phyloP scores from a whole-genome alignment of 2,113 vertebrate species.

The Sarotherodon lohbergeri region DNA sequence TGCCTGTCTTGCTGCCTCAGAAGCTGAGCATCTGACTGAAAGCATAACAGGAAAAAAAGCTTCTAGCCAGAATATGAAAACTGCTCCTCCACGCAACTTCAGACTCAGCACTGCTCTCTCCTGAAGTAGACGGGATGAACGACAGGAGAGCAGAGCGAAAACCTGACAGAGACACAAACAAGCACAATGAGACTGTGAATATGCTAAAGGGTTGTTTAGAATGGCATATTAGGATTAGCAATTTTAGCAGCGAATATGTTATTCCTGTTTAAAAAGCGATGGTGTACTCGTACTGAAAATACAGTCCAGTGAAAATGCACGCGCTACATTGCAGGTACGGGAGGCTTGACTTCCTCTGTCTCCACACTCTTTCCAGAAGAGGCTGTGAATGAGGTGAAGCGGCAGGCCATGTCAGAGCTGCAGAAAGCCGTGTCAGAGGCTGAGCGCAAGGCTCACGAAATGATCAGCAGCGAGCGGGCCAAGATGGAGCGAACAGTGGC shows the following conservation, averaged over 20 bases:
- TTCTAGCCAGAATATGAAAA: background rate
- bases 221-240: background rate
- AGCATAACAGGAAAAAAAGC: background rate
- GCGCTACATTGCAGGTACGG: slow-evolving; percentile 40
- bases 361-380: slow-evolving; percentile 82
- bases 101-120: background rate
- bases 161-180: background rate
- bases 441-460: slow-evolving; percentile 91
- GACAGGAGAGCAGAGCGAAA: background rate
- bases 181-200: background rate
- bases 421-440: slow-evolving; percentile 96
- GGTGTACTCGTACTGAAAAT: background rate
- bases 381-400: slow-evolving; percentile 97
- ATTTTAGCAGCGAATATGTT: background rate
- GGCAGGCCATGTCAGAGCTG: slow-evolving; percentile 95
- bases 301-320: background rate
- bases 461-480: slow-evolving; percentile 89
- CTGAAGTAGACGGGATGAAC: background rate
- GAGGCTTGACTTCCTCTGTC: slow-evolving; percentile 50
- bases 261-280: background rate
- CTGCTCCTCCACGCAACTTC: background rate
- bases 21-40: background rate
- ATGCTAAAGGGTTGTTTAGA: background rate
- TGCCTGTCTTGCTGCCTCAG: background rate
- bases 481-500: slow-evolving; percentile 95